Evolutionary conservation across 2,797 vertebrate species (phyloP).

Genomic region (Podarcis lilfordi): DNA sequence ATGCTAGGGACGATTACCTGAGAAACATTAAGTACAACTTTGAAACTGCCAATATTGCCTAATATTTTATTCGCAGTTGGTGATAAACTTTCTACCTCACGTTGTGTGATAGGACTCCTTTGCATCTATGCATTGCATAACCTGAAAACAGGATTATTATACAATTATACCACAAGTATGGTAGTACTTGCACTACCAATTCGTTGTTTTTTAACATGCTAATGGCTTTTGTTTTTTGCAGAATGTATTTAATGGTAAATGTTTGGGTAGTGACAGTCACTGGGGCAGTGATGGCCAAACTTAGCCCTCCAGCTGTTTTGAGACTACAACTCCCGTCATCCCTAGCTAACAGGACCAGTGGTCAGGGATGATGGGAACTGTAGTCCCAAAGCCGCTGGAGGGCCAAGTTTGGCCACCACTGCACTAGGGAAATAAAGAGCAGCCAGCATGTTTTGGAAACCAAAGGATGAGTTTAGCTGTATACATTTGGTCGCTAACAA

Average conservation of each 20-base stretch:
- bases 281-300: background rate
- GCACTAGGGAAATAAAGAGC: slow-evolving; percentile 62
- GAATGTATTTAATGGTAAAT: slow-evolving; percentile 73
- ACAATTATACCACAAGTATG: background rate
- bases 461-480: slow-evolving; percentile 57
- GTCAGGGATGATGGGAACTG: too few relatives aligned
- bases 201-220: slow-evolving; percentile 69
- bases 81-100: too few relatives aligned
- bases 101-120: background rate
- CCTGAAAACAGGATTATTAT: slow-evolving; percentile 49
- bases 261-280: slow-evolving; percentile 72
- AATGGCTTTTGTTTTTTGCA: slow-evolving; percentile 24
- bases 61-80: too few relatives aligned
- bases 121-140: slow-evolving; percentile 72
- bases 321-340: too few relatives aligned
- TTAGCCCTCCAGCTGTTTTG: too few relatives aligned
- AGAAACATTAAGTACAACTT: too few relatives aligned
- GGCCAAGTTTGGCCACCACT: too few relatives aligned
- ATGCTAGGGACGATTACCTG: too few relatives aligned
- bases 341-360: too few relatives aligned
- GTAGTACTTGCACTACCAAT: background rate
- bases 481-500: slow-evolving; percentile 26
- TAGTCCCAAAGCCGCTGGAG: too few relatives aligned
- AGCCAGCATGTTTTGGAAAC: slow-evolving; percentile 57
- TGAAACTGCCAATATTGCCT: too few relatives aligned